These are phyloP conservation scores for Xenotilapia caudafasciata DNA, from an alignment of 2,113 vertebrate genomes.

Conservation along the genomic window DNA sequence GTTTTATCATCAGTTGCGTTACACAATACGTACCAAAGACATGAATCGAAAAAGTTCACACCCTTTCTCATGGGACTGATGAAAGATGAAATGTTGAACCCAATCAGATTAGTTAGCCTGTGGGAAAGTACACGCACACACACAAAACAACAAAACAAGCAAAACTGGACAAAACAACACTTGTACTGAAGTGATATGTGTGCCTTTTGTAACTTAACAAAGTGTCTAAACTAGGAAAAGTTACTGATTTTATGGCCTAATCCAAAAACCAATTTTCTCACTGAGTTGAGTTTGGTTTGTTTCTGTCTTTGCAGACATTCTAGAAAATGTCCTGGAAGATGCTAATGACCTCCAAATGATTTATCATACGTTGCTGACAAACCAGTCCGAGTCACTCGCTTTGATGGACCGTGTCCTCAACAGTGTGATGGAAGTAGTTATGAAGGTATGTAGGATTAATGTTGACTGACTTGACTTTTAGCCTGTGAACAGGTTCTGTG, in stretches of 20 bases:
- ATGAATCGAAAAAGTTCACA: background rate
- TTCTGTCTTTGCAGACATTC: slow-evolving; percentile 42
- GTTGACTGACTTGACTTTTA: background rate
- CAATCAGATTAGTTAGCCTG: background rate
- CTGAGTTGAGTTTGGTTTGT: background rate
- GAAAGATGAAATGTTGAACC: background rate
- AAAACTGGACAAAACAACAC: background rate
- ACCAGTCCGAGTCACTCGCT: slow-evolving; percentile 26
- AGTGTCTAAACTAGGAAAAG: background rate
- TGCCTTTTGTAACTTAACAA: background rate
- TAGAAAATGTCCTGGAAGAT: slow-evolving; percentile 29
- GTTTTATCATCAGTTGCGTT: background rate
- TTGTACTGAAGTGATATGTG: background rate
- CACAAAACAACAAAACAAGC: background rate
- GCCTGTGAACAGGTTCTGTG: background rate
- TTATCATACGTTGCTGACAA: slow-evolving; percentile 24
- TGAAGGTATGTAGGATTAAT: slow-evolving; percentile 26
- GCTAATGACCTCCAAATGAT: slow-evolving; percentile 3
- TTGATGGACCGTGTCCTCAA: slow-evolving; percentile 24
- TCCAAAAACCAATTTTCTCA: background rate
- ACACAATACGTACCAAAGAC: background rate
- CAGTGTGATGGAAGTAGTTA: slow-evolving; percentile 13
- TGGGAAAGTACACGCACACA: background rate
- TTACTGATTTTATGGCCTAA: background rate
- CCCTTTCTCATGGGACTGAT: slow-evolving; percentile 15